Evolutionary conservation across 2,113 vertebrate genomes (phyloP).

Genomic region (Hippoglossus stenolepis): DNA sequence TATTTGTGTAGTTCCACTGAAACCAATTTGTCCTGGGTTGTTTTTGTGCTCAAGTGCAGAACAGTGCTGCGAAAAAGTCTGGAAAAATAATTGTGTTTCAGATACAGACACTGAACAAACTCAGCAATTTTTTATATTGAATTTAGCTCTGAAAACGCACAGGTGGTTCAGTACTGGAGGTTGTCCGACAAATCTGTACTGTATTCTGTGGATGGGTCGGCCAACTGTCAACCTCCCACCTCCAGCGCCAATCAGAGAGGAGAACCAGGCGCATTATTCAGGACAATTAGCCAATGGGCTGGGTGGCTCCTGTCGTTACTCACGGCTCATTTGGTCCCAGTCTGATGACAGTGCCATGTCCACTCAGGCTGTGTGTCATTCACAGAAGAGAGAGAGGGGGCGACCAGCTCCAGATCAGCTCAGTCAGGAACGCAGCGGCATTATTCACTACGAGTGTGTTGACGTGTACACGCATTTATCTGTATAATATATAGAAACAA

Average conservation of each 20-base stretch:
- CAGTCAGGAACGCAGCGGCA: constrained; percentile 7
- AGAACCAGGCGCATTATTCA: constrained; percentile 66
- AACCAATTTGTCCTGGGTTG: not conserved
- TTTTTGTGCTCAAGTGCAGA: not conserved
- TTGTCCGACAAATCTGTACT: constrained; percentile 46
- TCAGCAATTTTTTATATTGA: not conserved
- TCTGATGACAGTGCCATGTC: constrained; percentile 71
- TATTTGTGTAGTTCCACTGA: not conserved
- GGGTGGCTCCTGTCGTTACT: constrained; percentile 59
- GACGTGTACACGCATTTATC: not conserved
- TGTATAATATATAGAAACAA: not conserved
- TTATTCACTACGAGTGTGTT: not conserved
- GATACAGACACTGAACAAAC: constrained; percentile 10
- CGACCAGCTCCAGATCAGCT: constrained; percentile 19
- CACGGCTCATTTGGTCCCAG: constrained; percentile 71
- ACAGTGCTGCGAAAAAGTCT: not conserved
- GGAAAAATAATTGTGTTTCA: constrained; percentile 4
- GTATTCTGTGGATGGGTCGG: constrained; percentile 25
- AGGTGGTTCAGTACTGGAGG: constrained; percentile 33
- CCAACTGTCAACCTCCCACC: constrained; percentile 53
- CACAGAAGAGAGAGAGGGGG: constrained; percentile 21
- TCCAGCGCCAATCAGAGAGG: constrained; percentile 58
- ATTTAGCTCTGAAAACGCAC: constrained; percentile 25
- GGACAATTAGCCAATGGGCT: constrained; percentile 75
- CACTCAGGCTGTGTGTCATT: constrained; percentile 66